Conservation (phyloP, 2,797 vertebrate species). For the Gymnocypris eckloni region DNA sequence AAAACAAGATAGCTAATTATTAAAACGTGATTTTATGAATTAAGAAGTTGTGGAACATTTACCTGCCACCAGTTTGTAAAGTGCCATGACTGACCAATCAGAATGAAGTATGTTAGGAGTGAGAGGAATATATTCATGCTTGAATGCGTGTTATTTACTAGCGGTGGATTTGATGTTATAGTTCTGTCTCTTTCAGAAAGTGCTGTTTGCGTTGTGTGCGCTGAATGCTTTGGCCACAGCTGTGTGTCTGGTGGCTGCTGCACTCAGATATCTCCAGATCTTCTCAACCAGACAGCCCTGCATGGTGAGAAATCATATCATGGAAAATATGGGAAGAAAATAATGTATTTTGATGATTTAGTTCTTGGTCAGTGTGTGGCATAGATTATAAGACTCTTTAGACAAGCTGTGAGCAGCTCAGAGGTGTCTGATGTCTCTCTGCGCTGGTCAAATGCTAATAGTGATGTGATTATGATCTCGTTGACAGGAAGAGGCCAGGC, state of each 20-base stretch:
- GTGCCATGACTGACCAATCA: neutral
- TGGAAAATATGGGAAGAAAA: slow-evolving; percentile 14
- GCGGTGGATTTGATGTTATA: neutral
- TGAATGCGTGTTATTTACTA: neutral
- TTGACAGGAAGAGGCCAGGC: slow-evolving; percentile 78
- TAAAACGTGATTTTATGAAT: too few species aligned
- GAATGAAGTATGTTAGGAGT: neutral
- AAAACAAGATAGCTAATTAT: too few species aligned
- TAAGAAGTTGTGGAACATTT: too few species aligned
- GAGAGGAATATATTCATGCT: neutral
- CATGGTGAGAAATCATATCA: slow-evolving; percentile 73
- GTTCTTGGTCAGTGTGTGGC: neutral
- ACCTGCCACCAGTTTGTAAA: neutral
- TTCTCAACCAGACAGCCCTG: slow-evolving; percentile 78
- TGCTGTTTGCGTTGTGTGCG: slow-evolving; percentile 84
- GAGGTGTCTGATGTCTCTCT: neutral
- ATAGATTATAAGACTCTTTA: neutral
- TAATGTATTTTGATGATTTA: neutral
- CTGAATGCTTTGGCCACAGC: slow-evolving; percentile 84
- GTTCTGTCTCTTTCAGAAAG: slow-evolving; percentile 77
- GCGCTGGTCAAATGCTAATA: neutral
- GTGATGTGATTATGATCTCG: slow-evolving; percentile 37
- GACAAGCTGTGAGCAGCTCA: neutral
- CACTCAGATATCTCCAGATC: slow-evolving; percentile 83
- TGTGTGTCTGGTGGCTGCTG: slow-evolving; percentile 82